Evolutionary conservation across 2,113 vertebrate species (phyloP), one percentile per base, ranked within the genome.

Genomic region (Anhinga anhinga): DNA sequence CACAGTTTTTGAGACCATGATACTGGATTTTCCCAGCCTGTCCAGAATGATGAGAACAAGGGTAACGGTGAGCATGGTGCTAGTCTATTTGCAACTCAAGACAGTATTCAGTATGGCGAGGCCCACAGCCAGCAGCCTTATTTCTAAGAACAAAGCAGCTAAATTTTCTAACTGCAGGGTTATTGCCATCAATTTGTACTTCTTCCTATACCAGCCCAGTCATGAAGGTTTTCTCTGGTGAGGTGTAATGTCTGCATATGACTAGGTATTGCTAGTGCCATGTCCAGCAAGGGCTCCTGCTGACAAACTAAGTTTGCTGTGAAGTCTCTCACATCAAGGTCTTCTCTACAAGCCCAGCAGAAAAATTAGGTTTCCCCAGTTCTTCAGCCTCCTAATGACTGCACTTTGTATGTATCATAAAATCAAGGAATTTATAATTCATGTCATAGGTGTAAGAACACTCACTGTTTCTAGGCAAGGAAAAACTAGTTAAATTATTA

Each of bases 401-500:
- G 22, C 27, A n/a, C n/a, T 84, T 84, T 36, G 26, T 81, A n/a
- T 30, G 11, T 50, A 34, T 58, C 17, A 59, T 81, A 84, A 91
- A 86, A 56, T 63, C n/a, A 76, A 22, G 13, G 53, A 67, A 69
- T 93, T 87, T 87, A 45, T 65, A 76, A 84, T 89, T 91, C 56
- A 62, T 77, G 45, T 73, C 94, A 74, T 74, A 79, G 40, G 38
- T 85, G 32, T 76, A 80, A 71, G 53, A 94, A 69, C 16, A 38
- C 22, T 94, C 56, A 29, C 65, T 79, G 53, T 93, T 97, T 89
- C 74, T 79, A 82, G 78, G 56, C 65, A 74, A 93, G 74, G 40
- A 67, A 87, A 94, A 89, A 11, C 12, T 36, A 56, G 29, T 56
- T 93, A 52, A 91, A 94, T 95, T 84, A 93, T 87, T 95, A 76